Conservation (phyloP, 2,888 invertebrate species). For the Suillia variegata region DNA sequence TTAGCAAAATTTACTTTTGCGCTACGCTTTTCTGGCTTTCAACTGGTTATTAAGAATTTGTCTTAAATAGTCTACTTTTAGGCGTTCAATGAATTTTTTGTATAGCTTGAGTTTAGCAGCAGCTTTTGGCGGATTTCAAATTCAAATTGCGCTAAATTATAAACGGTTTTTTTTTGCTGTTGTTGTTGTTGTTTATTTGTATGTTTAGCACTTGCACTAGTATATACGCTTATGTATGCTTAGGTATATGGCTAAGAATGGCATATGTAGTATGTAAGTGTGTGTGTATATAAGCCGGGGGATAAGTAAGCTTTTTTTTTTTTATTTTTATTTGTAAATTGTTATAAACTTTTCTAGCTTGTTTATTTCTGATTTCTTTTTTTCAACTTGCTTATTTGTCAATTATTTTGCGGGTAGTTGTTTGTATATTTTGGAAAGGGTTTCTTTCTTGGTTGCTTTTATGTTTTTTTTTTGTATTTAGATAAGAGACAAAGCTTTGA, state of each 20-base stretch:
- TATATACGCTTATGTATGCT: not conserved
- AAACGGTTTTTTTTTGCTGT: not conserved
- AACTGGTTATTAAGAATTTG: too few species aligned
- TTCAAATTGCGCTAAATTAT: not conserved
- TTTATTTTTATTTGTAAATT: too few species aligned
- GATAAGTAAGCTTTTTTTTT: constrained; percentile 8
- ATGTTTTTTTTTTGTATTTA: constrained; percentile 2
- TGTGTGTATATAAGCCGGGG: constrained; percentile 17
- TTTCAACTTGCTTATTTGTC: constrained; percentile 12
- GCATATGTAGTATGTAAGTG: constrained; percentile 10
- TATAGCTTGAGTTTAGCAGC: not conserved
- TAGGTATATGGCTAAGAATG: constrained; percentile 19
- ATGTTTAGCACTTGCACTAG: not conserved
- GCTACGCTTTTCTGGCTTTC: too few species aligned
- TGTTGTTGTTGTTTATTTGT: constrained; percentile 19
- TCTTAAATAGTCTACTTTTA: constrained; percentile 21
- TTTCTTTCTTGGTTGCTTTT: too few species aligned
- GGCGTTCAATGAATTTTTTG: constrained; percentile 27
- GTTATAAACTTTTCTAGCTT: not conserved
- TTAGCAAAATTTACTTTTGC: too few species aligned
- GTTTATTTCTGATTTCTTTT: constrained; percentile 8
- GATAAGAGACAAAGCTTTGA: constrained; percentile 40
- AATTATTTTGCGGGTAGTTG: constrained; percentile 28
- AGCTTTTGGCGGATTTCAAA: not conserved
- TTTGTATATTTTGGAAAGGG: constrained; percentile 10